phyloP scores from a whole-genome alignment of 92 coral and sea anemone species.

The Palythoa grandis region DNA sequence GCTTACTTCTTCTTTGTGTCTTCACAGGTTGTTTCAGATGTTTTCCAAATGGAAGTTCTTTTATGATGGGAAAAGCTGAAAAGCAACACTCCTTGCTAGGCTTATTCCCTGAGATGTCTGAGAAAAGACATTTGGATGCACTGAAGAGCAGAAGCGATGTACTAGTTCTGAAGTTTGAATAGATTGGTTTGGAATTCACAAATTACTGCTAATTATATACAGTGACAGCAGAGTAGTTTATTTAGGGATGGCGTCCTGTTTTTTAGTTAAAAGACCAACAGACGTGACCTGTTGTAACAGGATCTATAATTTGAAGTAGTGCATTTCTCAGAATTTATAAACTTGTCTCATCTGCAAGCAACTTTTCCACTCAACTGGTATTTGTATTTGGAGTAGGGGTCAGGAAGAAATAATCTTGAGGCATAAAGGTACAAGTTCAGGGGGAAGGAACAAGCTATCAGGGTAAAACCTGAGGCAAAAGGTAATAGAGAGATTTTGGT shows the following conservation, averaged over 20 bases:
- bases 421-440: too few relatives aligned
- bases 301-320: too few relatives aligned
- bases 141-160: conserved; percentile 11
- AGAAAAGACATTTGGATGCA: conserved; percentile 18
- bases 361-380: too few relatives aligned
- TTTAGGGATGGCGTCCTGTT: background rate
- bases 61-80: conserved; percentile 37
- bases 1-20: too few relatives aligned
- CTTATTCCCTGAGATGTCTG: conserved; percentile 18
- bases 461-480: too few relatives aligned
- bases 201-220: background rate
- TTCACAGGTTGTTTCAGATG: conserved; percentile 23
- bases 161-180: background rate
- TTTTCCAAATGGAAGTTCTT: conserved; percentile 30
- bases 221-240: background rate
- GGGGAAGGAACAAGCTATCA: too few relatives aligned
- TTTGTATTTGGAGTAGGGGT: too few relatives aligned
- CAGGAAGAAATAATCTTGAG: too few relatives aligned
- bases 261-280: background rate
- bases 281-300: background rate
- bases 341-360: too few relatives aligned
- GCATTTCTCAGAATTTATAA: too few relatives aligned
- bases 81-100: conserved; percentile 8
- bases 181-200: background rate
- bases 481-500: too few relatives aligned